These are phyloP conservation scores for Podilymbus podiceps DNA, from an alignment of 2,113 vertebrate species.

Conservation along the genomic window DNA sequence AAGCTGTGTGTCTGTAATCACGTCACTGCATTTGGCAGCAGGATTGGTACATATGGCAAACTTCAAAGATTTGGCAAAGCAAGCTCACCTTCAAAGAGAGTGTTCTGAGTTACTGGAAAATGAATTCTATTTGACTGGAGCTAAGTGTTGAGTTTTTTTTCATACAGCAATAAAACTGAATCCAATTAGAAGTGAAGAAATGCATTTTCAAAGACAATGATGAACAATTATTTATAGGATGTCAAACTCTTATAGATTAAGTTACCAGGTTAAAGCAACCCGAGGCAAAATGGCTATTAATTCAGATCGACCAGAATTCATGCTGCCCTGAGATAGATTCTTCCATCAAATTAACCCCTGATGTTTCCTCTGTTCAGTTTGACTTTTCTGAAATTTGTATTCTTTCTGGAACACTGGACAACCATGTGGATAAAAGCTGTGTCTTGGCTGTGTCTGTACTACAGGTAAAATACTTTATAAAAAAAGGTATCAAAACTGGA, in stretches of 20 bases:
- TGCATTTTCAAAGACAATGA: constrained; percentile 16
- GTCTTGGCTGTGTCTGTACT: not conserved
- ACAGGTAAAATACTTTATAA: not conserved
- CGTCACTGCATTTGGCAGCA: constrained; percentile 18
- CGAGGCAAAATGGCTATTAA: not conserved
- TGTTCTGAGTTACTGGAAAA: constrained; percentile 33
- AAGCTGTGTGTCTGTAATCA: constrained; percentile 51
- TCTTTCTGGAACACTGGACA: not conserved
- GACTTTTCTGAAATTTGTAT: not conserved
- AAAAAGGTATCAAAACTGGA: not conserved
- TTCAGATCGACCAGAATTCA: not conserved
- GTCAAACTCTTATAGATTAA: not conserved
- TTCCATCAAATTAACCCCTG: not conserved
- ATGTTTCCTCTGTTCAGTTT: not conserved
- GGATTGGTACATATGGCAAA: constrained; percentile 44
- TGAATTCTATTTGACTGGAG: constrained; percentile 42
- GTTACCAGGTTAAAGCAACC: not conserved
- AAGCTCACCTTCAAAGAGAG: constrained; percentile 46
- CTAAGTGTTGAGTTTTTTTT: not conserved
- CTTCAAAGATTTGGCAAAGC: constrained; percentile 61
- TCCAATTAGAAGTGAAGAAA: constrained; percentile 39
- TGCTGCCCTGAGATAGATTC: not conserved
- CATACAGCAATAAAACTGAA: constrained; percentile 20
- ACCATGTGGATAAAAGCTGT: not conserved
- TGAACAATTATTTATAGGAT: not conserved